phyloP scores from a whole-genome alignment of 2,113 vertebrate genomes.

The Nyctibius bracteatus region DNA sequence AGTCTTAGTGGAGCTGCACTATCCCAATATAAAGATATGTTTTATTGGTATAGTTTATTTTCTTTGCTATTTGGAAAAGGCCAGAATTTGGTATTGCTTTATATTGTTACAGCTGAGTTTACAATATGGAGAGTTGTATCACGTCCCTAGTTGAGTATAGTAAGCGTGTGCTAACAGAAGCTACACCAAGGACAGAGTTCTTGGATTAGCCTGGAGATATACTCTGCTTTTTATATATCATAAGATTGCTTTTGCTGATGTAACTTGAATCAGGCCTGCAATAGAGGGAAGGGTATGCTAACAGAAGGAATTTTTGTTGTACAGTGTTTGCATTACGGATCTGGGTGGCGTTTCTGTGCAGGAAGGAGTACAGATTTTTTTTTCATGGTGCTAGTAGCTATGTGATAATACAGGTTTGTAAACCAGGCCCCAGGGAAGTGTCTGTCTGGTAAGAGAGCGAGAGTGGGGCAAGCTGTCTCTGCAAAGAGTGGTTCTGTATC shows the following conservation, averaged over 20 bases:
- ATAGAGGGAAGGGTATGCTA: not conserved
- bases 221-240: not conserved
- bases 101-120: not conserved
- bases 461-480: not conserved
- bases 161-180: not conserved
- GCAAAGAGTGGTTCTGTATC: not conserved
- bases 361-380: not conserved
- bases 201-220: not conserved
- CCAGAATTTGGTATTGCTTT: not conserved
- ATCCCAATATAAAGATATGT: not conserved
- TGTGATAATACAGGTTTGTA: not conserved
- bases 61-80: not conserved
- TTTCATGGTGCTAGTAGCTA: not conserved
- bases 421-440: not conserved
- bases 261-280: not conserved
- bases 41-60: not conserved
- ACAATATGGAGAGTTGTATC: not conserved
- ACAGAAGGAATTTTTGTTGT: not conserved
- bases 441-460: constrained; percentile 4
- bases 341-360: not conserved
- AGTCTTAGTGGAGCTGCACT: not conserved
- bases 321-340: not conserved
- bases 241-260: not conserved
- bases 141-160: not conserved
- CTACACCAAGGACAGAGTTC: not conserved